A percentile compares a stretch with the other conserved stretches of the same genome.
Conservation (phyloP, 2,888 invertebrate species). For the Tanytarsus gracilentus region DNA sequence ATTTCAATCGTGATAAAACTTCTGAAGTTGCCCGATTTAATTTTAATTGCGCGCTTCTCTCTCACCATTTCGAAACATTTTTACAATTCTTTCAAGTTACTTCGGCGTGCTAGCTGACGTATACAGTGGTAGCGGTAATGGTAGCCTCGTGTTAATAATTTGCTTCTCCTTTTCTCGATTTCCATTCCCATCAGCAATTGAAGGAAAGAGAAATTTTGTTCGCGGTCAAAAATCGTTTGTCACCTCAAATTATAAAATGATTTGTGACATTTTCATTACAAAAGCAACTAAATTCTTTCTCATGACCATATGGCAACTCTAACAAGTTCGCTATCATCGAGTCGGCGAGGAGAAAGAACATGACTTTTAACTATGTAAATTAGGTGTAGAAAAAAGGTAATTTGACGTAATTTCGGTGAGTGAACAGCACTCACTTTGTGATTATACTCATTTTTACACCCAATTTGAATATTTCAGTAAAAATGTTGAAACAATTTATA, state of each 20-base stretch:
- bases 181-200: no score
- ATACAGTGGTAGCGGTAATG: no score
- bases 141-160: slow-evolving; percentile 23
- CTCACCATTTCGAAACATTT: not conserved
- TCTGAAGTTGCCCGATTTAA: slow-evolving; percentile 24
- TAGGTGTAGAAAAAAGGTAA: slow-evolving; percentile 12
- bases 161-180: not conserved
- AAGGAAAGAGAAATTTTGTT: not conserved
- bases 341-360: not conserved
- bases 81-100: not conserved
- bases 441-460: slow-evolving; percentile 13
- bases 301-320: not conserved
- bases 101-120: not conserved
- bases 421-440: slow-evolving; percentile 1
- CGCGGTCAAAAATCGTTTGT: not conserved
- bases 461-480: slow-evolving; percentile 13
- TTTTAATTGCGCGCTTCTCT: not conserved
- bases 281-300: not conserved
- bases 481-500: slow-evolving; percentile 12
- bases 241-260: slow-evolving; percentile 1
- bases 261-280: no score
- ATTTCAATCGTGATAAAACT: slow-evolving; percentile 25
- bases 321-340: not conserved
- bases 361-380: slow-evolving; percentile 23
- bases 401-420: slow-evolving; percentile 2